phyloP scores from a whole-genome alignment of 2,113 vertebrate genomes.

The Oncorhynchus nerka region DNA sequence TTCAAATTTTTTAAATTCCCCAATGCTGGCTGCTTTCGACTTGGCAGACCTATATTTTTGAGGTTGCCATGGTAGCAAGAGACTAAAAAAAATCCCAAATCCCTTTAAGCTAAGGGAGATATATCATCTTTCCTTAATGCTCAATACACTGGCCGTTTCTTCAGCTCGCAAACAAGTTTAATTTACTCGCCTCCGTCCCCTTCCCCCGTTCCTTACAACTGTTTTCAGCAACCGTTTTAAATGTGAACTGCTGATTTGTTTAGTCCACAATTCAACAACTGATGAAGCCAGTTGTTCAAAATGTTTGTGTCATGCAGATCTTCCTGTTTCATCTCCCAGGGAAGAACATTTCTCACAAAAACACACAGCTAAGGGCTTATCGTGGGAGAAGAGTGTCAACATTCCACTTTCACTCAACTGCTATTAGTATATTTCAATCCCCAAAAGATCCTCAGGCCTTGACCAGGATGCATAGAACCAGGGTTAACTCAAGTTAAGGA shows the following conservation, averaged over 20 bases:
- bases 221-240: slow-evolving; percentile 8
- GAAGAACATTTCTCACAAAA: neutral
- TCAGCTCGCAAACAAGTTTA: neutral
- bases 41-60: slow-evolving; percentile 72
- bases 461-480: neutral
- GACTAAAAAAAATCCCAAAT: slow-evolving; percentile 28
- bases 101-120: slow-evolving; percentile 37
- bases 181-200: slow-evolving; percentile 12
- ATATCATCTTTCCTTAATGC: slow-evolving; percentile 36
- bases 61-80: slow-evolving; percentile 72
- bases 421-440: neutral
- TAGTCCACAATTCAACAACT: slow-evolving; percentile 20
- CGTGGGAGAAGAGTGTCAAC: neutral
- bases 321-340: neutral
- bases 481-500: neutral
- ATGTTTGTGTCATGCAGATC: slow-evolving; percentile 14
- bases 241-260: slow-evolving; percentile 17
- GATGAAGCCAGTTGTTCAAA: slow-evolving; percentile 19
- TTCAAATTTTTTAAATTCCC: slow-evolving; percentile 75
- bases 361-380: neutral
- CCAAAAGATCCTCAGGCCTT: neutral
- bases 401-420: too few relatives aligned
- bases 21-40: slow-evolving; percentile 57
- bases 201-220: neutral
- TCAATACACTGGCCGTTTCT: neutral